These are phyloP conservation scores for Aleiodes alternator DNA, from an alignment of 2,888 invertebrate genomes.

Conservation along the genomic window DNA sequence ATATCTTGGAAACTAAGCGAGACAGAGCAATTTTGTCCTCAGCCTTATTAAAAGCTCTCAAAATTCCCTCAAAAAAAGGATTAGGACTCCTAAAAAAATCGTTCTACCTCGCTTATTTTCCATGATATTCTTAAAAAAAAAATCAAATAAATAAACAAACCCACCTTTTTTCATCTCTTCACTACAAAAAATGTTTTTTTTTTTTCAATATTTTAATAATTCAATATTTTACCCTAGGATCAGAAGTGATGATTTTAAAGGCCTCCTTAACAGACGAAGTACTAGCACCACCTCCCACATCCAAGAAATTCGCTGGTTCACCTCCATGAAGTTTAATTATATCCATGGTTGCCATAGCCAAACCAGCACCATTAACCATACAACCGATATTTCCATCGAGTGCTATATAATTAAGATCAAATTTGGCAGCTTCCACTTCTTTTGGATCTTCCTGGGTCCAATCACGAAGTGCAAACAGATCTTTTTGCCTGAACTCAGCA, in stretches of 20 bases:
- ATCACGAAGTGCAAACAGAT: conserved; percentile 89
- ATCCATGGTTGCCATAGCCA: conserved; percentile 99
- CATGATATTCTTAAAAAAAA: background rate
- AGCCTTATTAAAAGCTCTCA: too few species aligned
- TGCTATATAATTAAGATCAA: conserved; percentile 94
- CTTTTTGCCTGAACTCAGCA: conserved; percentile 93
- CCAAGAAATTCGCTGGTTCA: conserved; percentile 96
- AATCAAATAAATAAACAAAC: too few species aligned
- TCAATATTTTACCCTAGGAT: conserved; percentile 81
- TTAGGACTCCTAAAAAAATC: too few species aligned
- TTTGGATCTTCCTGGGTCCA: conserved; percentile 94
- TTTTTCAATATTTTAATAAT: background rate
- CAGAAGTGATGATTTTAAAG: conserved; percentile 96
- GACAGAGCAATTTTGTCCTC: too few species aligned
- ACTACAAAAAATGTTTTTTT: too few species aligned
- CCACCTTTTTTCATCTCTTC: too few species aligned
- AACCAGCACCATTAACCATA: conserved; percentile 96
- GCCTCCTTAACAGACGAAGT: conserved; percentile 95
- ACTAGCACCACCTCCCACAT: conserved; percentile 97
- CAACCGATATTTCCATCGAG: conserved; percentile 95
- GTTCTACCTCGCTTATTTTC: too few species aligned
- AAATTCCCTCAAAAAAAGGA: too few species aligned
- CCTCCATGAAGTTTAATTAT: conserved; percentile 97
- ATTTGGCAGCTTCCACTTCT: conserved; percentile 93
- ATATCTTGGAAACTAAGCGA: too few species aligned